A percentile compares a stretch with the other conserved stretches of the same genome.
Evolutionary conservation across 2,888 invertebrate genomes (phyloP).

Genomic region (Didymodactylos carnosus): DNA sequence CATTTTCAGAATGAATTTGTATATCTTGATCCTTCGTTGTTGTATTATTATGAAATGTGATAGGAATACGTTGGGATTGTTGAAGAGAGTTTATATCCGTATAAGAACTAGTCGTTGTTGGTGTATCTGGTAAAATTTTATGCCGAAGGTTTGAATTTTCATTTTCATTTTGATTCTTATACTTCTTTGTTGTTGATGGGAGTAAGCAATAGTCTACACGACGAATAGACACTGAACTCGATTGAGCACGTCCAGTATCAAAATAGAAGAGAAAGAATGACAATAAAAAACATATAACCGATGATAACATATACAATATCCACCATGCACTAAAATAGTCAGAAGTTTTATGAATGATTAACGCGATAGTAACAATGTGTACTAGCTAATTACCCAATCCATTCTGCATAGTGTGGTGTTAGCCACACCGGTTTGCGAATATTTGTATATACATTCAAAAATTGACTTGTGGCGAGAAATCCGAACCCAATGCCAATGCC

Average conservation of each 20-base stretch:
- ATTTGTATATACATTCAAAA: constrained; percentile 2
- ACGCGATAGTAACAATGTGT: neutral
- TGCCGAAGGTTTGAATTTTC: no score
- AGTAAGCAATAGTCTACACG: no score
- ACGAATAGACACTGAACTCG: no score
- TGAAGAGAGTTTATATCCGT: no score
- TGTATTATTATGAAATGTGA: no score
- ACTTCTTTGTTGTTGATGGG: no score
- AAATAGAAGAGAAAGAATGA: neutral
- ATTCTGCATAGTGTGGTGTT: neutral
- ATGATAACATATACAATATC: constrained; percentile 4
- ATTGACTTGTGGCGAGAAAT: constrained; percentile 7
- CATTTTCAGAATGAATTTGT: no score
- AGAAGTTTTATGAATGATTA: neutral
- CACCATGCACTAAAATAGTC: constrained; percentile 4
- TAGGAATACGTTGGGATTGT: no score
- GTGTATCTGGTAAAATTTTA: no score
- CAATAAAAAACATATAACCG: neutral
- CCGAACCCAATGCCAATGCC: constrained; percentile 12
- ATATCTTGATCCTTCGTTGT: no score
- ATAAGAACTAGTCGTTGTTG: no score
- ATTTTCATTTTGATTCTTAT: no score
- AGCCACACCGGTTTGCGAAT: neutral
- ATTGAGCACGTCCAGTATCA: neutral
- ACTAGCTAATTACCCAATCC: constrained; percentile 1